Base-by-base conservation (phyloP, 2,113 vertebrate species). In the Scomber colias region DNA sequence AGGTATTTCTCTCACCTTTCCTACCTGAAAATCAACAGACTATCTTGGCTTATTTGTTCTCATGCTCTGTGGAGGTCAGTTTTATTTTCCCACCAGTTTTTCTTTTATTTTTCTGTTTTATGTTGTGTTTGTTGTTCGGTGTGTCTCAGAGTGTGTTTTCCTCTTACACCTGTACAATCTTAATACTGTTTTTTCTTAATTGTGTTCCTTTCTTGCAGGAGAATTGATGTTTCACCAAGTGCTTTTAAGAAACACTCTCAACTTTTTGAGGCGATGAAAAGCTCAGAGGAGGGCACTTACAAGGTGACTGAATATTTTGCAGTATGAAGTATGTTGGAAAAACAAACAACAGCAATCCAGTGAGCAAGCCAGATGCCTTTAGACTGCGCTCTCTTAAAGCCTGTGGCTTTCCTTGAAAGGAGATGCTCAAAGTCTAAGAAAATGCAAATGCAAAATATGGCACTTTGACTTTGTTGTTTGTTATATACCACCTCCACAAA, bases 161-260 rank as follows among this genome's bases (percentile, higher is more conserved):
- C 24, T 27, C 21, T 71, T 30, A 7, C 56, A 21, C 2, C 3
- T 21, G 61, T 50, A 5, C 27, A 9, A 40, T 40, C 35, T 40
- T 54, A 54, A 54, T 54, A n/a, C 19, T 54, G 19, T 55, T 3
- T 24, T 44, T 11, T 24, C 35, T 61, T 60, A 65, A 87, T 15
- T 77, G 44, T 74, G 63, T 89, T 79, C 84, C 48, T 84, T 51
- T 89, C 66, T 80, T 78, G 14, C 90, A 99, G 98, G 96, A 96
- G 97, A 96, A 99, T 99, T 95, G 98, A 99, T 95, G 97, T 99
- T 96, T 99, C 98, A 94, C 98, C 97, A 90, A 98, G 98, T 97
- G 97, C 97, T 95, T 98, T 99, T 97, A 98, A 96, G 96, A 99
- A 98, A 94, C 97, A 98, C 95, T 95, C 97, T 93, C 97, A 97